These are phyloP conservation scores for Holacanthella duospinosa DNA, from an alignment of 2,888 invertebrate species.

Conservation along the genomic window DNA sequence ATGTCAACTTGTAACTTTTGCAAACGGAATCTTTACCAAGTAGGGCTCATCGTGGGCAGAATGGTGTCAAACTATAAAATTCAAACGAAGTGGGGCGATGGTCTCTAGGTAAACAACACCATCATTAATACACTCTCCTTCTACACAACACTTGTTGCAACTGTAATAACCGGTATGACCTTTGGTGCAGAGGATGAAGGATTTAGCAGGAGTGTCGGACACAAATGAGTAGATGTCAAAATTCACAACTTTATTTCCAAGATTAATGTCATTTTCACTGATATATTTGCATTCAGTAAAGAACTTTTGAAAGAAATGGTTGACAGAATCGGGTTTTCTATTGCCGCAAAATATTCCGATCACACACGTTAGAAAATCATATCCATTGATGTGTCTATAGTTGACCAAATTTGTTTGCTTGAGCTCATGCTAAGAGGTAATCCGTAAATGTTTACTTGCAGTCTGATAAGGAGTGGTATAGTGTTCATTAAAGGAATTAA, in stretches of 20 bases:
- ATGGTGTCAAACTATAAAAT: neutral
- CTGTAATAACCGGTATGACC: constrained; percentile 10
- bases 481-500: too few species aligned
- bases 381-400: neutral
- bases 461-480: too few species aligned
- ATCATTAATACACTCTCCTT: neutral
- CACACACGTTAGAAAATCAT: neutral
- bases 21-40: neutral
- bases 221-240: neutral
- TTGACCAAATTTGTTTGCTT: constrained; percentile 2
- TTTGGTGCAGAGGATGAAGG: constrained; percentile 1
- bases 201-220: constrained; percentile 9
- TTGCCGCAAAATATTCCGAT: constrained; percentile 1
- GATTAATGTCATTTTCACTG: neutral
- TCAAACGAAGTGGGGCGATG: neutral
- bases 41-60: neutral
- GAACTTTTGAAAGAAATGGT: neutral
- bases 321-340: neutral
- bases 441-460: constrained; percentile 4
- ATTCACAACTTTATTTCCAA: neutral
- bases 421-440: neutral
- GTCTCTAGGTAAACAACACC: neutral
- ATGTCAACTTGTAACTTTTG: neutral
- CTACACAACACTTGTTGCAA: neutral
- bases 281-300: neutral